A percentile compares a stretch with the other conserved stretches of the same genome.
These are phyloP conservation scores for Sarcophaga carnaria DNA, from an alignment of 2,888 invertebrate genomes.

Conservation along the genomic window DNA sequence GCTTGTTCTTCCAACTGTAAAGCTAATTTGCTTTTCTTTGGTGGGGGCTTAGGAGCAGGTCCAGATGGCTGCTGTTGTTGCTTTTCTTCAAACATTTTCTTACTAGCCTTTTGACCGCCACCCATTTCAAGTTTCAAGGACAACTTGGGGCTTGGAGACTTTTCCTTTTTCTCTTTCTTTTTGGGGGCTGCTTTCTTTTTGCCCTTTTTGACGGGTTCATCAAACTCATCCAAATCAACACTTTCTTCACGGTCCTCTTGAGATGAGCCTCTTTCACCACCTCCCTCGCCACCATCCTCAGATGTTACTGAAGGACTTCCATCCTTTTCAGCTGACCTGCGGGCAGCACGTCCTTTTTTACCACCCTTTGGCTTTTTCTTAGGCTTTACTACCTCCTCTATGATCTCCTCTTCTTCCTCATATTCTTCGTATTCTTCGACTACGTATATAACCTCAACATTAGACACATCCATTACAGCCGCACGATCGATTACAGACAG, in stretches of 20 bases:
- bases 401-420: conserved; percentile 76
- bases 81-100: conserved; percentile 80
- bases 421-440: conserved; percentile 81
- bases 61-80: conserved; percentile 72
- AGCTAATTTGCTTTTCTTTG: conserved; percentile 80
- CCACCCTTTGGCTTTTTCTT: conserved; percentile 75
- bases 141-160: conserved; percentile 79
- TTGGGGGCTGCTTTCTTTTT: conserved; percentile 79
- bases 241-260: conserved; percentile 78
- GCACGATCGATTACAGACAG: conserved; percentile 82
- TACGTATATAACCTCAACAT: conserved; percentile 82
- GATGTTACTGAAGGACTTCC: conserved; percentile 67
- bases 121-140: conserved; percentile 80
- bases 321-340: conserved; percentile 77
- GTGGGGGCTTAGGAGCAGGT: conserved; percentile 78
- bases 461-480: conserved; percentile 82
- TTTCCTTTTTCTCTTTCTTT: conserved; percentile 80
- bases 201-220: conserved; percentile 77
- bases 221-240: conserved; percentile 74
- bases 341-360: conserved; percentile 74
- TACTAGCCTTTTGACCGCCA: conserved; percentile 79
- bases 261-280: too few relatives aligned
- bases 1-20: conserved; percentile 81
- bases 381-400: conserved; percentile 77
- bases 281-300: conserved; percentile 58